phyloP scores from a whole-genome alignment of 2,797 vertebrate species.

The Peromyscus attwateri region DNA sequence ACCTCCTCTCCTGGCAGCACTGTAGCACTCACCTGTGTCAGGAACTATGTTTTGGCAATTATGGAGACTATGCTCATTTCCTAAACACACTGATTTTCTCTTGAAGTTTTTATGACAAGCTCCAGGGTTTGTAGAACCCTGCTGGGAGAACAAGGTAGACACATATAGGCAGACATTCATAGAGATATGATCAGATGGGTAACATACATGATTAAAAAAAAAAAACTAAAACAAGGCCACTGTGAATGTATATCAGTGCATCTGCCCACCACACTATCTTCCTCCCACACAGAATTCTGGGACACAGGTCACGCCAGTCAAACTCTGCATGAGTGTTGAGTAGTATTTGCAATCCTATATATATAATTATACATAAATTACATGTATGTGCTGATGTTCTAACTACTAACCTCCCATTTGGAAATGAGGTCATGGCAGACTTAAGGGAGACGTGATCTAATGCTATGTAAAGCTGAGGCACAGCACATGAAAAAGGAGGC shows the following conservation, averaged over 20 bases:
- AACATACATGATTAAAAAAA: background rate
- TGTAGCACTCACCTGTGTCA: background rate
- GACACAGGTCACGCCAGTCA: background rate
- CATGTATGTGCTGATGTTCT: background rate
- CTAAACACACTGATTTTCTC: background rate
- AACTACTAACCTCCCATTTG: background rate
- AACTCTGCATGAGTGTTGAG: background rate
- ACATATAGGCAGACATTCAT: background rate
- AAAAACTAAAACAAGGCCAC: background rate
- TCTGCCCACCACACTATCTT: background rate
- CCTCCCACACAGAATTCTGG: background rate
- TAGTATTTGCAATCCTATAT: background rate
- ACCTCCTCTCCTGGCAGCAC: background rate
- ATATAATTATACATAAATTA: background rate
- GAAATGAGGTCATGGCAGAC: background rate
- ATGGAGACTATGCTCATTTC: background rate
- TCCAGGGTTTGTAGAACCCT: background rate
- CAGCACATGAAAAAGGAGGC: background rate
- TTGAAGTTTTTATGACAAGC: background rate
- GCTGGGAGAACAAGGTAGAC: background rate
- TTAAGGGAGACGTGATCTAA: background rate
- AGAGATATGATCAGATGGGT: background rate
- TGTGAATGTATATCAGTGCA: background rate
- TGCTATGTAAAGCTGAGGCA: background rate
- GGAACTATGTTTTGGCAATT: background rate